Evolutionary conservation across 2,113 vertebrate species (phyloP).

Genomic region (Phalacrocorax aristotelis): DNA sequence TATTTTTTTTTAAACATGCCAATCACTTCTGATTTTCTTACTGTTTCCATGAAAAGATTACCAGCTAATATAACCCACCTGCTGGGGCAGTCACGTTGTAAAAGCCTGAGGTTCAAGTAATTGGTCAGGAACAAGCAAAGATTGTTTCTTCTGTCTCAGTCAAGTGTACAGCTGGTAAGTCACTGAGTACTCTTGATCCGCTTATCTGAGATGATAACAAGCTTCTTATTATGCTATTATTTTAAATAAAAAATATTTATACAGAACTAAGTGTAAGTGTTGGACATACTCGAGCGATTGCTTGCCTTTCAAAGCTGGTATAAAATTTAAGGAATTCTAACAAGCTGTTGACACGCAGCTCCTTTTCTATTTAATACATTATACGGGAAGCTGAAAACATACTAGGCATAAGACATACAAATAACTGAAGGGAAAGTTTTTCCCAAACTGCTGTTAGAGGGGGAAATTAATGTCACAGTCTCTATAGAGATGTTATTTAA

Average conservation of each 20-base stretch:
- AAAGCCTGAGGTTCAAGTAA: background rate
- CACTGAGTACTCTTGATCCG: background rate
- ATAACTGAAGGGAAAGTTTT: conserved; percentile 17
- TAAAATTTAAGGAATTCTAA: background rate
- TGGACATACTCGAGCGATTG: background rate
- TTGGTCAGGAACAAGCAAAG: background rate
- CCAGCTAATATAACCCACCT: background rate
- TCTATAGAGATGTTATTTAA: conserved; percentile 1
- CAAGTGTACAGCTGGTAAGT: background rate
- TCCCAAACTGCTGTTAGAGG: background rate
- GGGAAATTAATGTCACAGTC: background rate
- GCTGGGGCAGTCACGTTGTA: background rate
- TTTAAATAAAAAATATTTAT: background rate
- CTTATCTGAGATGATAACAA: background rate
- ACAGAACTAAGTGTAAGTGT: background rate
- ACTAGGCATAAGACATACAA: background rate
- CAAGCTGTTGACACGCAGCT: background rate
- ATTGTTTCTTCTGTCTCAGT: background rate
- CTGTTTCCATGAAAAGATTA: background rate
- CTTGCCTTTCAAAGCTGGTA: background rate
- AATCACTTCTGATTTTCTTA: too few species aligned
- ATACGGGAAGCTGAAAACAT: background rate
- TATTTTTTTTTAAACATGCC: background rate
- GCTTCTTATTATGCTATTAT: background rate
- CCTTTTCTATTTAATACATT: background rate